Conservation (phyloP, 2,888 invertebrate genomes). For the Drepanosiphum platanoidis region DNA sequence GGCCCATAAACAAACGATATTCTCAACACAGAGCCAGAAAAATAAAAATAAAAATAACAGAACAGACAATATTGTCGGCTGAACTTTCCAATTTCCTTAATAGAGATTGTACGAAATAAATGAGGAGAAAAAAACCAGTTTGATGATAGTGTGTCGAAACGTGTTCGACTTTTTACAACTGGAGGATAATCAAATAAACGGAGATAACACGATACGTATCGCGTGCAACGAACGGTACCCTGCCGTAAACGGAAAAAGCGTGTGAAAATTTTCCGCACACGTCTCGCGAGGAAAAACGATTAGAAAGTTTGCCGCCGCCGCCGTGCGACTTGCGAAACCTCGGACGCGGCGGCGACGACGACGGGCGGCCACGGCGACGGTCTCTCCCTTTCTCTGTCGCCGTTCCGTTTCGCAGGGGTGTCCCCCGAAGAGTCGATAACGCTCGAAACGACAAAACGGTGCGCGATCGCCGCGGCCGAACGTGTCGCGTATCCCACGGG, state of each 20-base stretch:
- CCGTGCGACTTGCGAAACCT: not conserved
- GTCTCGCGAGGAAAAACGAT: not conserved
- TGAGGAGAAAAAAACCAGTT: constrained; percentile 30
- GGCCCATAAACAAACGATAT: too few relatives aligned
- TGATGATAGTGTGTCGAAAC: constrained; percentile 36
- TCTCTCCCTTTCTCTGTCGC: too few relatives aligned
- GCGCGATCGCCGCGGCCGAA: too few relatives aligned
- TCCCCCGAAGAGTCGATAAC: not conserved
- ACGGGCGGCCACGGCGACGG: not conserved
- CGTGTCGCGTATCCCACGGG: not conserved
- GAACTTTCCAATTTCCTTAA: constrained; percentile 46
- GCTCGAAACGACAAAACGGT: too few relatives aligned
- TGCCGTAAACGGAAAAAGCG: not conserved
- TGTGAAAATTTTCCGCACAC: not conserved
- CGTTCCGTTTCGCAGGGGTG: not conserved
- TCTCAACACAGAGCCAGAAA: not conserved
- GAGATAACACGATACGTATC: not conserved
- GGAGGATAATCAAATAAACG: not conserved
- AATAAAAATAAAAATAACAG: not conserved
- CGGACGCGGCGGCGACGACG: not conserved
- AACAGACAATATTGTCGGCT: not conserved
- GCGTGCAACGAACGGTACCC: not conserved
- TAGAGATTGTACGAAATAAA: constrained; percentile 33
- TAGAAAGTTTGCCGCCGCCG: not conserved
- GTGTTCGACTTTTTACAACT: not conserved